Percentiles rank a stretch among this genome's conserved stretches.
Evolutionary conservation across 2,888 invertebrate genomes (phyloP).

Genomic region (Andrena trimmerana): DNA sequence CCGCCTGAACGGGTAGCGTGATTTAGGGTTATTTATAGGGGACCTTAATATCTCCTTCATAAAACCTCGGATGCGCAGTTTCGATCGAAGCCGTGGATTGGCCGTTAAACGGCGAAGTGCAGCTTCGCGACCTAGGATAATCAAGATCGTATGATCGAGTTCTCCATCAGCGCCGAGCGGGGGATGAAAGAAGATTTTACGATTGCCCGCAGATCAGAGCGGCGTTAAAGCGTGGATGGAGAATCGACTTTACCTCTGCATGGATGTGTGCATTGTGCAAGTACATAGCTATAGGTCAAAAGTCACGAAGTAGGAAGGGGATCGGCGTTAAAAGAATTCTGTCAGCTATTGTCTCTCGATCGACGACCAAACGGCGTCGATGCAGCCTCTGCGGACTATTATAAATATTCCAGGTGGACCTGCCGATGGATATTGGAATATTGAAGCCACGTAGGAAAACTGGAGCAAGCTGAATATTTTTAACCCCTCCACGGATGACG

Average conservation of each 20-base stretch:
- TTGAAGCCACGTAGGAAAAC: conserved; percentile 37
- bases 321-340: conserved; percentile 1
- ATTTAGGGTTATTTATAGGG: conserved; percentile 53
- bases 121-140: conserved; percentile 17
- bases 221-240: not conserved
- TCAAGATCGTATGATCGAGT: conserved; percentile 36
- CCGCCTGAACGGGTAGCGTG: conserved; percentile 40
- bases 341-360: not conserved
- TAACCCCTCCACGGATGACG: conserved; percentile 46
- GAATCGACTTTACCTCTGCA: not conserved
- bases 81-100: conserved; percentile 35
- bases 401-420: conserved; percentile 46
- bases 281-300: conserved; percentile 12
- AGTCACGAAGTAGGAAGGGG: conserved; percentile 16
- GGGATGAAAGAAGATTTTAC: conserved; percentile 5
- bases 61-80: conserved; percentile 30
- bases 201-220: conserved; percentile 2
- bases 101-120: conserved; percentile 30
- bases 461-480: conserved; percentile 62
- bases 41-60: conserved; percentile 49
- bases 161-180: not conserved
- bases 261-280: not conserved
- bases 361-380: not conserved
- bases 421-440: conserved; percentile 46
- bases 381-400: conserved; percentile 15